A percentile compares a stretch with the other conserved stretches of the same genome.
Conservation (phyloP, 1,140 invertebrate species). For the Plutomurus gul region DNA sequence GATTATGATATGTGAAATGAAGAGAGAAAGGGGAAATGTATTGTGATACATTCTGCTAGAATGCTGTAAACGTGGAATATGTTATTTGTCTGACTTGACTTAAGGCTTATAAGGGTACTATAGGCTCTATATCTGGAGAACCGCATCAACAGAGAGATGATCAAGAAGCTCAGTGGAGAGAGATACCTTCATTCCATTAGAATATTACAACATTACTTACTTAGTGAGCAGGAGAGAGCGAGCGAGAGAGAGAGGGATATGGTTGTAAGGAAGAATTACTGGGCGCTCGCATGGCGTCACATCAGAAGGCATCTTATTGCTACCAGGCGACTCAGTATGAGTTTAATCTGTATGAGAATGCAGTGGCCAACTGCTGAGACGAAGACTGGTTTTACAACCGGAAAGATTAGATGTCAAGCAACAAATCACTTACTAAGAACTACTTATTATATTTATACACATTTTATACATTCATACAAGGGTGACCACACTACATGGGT, state of each 20-base stretch:
- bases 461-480: slow-evolving; percentile 36
- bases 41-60: not conserved
- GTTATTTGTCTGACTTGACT: too few relatives aligned
- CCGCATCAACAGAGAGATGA: not conserved
- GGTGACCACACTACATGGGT: slow-evolving; percentile 44
- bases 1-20: not conserved
- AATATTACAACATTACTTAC: not conserved
- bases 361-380: slow-evolving; percentile 45
- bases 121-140: not conserved
- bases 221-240: too few relatives aligned
- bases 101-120: too few relatives aligned
- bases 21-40: not conserved
- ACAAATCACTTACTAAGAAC: slow-evolving; percentile 45
- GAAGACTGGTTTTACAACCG: slow-evolving; percentile 43
- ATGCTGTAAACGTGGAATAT: too few relatives aligned
- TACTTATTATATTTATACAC: slow-evolving; percentile 43
- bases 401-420: slow-evolving; percentile 52
- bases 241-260: not conserved
- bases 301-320: slow-evolving; percentile 16
- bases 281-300: slow-evolving; percentile 5
- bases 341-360: slow-evolving; percentile 42
- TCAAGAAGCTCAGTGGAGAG: not conserved
- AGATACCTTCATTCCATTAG: slow-evolving; percentile 4
- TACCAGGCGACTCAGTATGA: slow-evolving; percentile 37
- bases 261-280: not conserved